These are phyloP conservation scores for Vimba vimba DNA, from an alignment of 2,113 vertebrate genomes.

Conservation along the genomic window DNA sequence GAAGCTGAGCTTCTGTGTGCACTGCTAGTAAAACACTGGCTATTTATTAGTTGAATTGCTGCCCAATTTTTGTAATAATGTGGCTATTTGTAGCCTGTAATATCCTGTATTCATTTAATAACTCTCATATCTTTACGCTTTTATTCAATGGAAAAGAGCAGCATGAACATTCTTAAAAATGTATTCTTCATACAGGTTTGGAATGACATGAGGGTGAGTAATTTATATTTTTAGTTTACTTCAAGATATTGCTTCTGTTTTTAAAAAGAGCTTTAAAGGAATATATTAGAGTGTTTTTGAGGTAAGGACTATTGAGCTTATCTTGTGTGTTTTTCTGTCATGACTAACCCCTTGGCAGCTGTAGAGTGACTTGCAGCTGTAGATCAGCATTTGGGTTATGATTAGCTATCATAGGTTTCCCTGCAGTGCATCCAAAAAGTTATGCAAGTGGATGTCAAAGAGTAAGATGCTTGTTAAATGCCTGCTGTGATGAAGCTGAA, in stretches of 20 bases:
- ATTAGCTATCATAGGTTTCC: slow-evolving; percentile 25
- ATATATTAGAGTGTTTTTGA: slow-evolving; percentile 1
- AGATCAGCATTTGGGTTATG: not conserved
- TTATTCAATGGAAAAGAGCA: not conserved
- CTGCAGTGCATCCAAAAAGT: not conserved
- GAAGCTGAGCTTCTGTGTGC: not conserved
- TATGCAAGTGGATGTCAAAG: not conserved
- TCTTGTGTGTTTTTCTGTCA: not conserved
- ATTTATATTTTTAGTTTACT: not conserved
- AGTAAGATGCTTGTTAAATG: not conserved
- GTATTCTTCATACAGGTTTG: not conserved
- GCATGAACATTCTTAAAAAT: not conserved
- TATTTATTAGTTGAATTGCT: not conserved
- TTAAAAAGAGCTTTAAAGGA: not conserved
- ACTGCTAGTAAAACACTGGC: slow-evolving; percentile 7
- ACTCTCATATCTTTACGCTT: not conserved
- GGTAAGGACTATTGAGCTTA: not conserved
- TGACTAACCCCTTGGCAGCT: not conserved
- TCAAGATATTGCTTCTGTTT: not conserved
- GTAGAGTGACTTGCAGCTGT: not conserved
- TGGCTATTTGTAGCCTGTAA: not conserved
- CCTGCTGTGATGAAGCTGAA: not conserved
- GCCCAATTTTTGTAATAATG: not conserved
- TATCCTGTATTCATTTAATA: not conserved
- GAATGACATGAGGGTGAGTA: not conserved